Evolutionary conservation across 2,797 vertebrate genomes (phyloP).

Genomic region (Psittacula derbiana): DNA sequence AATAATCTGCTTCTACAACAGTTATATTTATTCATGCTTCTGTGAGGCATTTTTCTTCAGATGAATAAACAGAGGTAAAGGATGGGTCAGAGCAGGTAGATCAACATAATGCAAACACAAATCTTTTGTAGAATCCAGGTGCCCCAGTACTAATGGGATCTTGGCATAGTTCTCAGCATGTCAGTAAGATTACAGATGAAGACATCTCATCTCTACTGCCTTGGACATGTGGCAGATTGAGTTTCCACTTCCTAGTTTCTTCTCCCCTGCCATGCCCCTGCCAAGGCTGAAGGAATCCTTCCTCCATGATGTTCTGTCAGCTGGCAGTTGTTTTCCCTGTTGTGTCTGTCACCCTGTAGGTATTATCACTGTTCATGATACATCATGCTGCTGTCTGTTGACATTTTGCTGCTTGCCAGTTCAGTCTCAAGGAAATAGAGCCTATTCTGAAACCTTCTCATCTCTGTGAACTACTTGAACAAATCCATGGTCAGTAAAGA

Average conservation of each 20-base stretch:
- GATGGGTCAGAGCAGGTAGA: not conserved
- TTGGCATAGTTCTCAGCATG: not conserved
- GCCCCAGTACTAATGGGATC: not conserved
- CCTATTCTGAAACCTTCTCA: not conserved
- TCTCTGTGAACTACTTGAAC: not conserved
- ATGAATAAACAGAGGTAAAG: not conserved
- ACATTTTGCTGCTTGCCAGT: not conserved
- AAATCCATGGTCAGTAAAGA: not conserved
- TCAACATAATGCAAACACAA: not conserved
- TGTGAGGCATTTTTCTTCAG: not conserved
- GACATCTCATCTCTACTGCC: not conserved
- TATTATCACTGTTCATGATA: not conserved
- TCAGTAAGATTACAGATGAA: not conserved
- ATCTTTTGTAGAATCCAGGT: not conserved
- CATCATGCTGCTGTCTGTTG: not conserved
- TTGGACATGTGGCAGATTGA: not conserved
- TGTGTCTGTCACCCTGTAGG: not conserved
- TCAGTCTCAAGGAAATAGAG: not conserved
- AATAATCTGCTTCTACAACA: not conserved
- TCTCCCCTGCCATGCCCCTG: not conserved
- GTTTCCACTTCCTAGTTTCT: not conserved
- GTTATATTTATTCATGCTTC: not conserved
- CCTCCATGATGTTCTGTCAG: not conserved
- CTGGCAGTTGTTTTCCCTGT: not conserved
- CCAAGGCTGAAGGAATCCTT: not conserved